Base-by-base conservation (phyloP, 1,140 invertebrate genomes). In the Drosophila orena region DNA sequence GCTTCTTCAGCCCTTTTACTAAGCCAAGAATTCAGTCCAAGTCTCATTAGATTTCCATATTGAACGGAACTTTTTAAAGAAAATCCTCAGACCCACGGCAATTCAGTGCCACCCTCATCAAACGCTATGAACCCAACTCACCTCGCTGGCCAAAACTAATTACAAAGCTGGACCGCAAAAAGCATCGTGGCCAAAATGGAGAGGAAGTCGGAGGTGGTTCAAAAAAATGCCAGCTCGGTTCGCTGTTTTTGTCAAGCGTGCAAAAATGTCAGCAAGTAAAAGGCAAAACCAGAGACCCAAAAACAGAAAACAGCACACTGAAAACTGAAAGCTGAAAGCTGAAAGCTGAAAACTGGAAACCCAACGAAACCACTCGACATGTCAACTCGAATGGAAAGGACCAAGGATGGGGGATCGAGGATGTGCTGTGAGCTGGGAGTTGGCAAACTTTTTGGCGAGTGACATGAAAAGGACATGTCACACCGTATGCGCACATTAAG, bases 381-480 rank as follows among this genome's bases (percentile, higher is more conserved):
- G 79, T 88, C 84, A 89, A 89, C 83, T 83, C 75, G 78, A 88
- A 83, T 88, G 71, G 83, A 85, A 85, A 70, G 64, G 42, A 11
- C 27, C 24, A 54, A 37, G 50, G 56, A 34, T 30, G 20, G 27
- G 30, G 20, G 14, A 42, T 49, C 34, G 43, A 24, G 27, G 27
- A 30, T 12, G 20, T 30, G 11, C 10, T 14, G 20, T 11, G 17
- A 24, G 30, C 3, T 30, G 8, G 59, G 34, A 77, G 69, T 56
- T 64, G 66, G 53, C 40, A 58, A 78, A 81, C 79, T 86, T 79
- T 86, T 79, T 88, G 69, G 81, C 81, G 78, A 88, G 83, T 88
- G 83, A 88, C 83, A 88, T 88, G 83, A 88, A 88, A 88, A 88
- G 83, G 83, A 88, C 83, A 88, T 88, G 83, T 88, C 83, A 89